phyloP scores from a whole-genome alignment of 2,888 invertebrate genomes.

The Adelphocoris suturalis region DNA sequence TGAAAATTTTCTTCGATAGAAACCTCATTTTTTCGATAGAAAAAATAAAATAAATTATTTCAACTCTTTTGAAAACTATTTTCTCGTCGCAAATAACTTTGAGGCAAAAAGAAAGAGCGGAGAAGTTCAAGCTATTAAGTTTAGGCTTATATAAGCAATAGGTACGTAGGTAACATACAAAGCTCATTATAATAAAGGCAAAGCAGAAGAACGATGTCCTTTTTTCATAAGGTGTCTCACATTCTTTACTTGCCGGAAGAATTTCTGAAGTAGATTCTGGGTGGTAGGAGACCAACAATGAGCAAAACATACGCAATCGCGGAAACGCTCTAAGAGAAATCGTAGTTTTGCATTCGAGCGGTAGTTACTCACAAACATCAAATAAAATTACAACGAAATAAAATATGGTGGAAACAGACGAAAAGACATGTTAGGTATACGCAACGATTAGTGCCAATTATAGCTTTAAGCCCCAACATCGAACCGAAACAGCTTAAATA shows the following conservation, averaged over 20 bases:
- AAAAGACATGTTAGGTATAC: neutral
- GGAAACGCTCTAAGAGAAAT: neutral
- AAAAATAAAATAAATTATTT: too few relatives aligned
- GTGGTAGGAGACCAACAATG: neutral
- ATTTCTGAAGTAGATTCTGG: neutral
- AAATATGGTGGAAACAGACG: conserved; percentile 6
- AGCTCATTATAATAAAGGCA: neutral
- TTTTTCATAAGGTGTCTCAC: conserved; percentile 31
- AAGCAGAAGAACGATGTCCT: conserved; percentile 56
- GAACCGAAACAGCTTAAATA: neutral
- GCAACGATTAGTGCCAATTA: neutral
- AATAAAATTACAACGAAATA: neutral
- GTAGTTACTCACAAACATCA: neutral
- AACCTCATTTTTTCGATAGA: too few relatives aligned
- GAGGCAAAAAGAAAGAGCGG: too few relatives aligned
- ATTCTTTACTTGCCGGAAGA: conserved; percentile 1
- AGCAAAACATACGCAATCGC: neutral
- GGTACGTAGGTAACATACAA: neutral
- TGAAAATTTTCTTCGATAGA: too few relatives aligned
- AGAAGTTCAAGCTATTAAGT: too few relatives aligned
- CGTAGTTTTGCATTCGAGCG: neutral
- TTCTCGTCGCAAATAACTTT: too few relatives aligned
- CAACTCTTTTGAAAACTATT: too few relatives aligned
- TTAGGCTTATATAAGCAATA: neutral
- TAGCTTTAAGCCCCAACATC: neutral